Percentiles rank a stretch among this genome's conserved stretches.
These are phyloP conservation scores for Boulengeromyrus knoepffleri DNA, from an alignment of 2,113 vertebrate genomes.

Conservation along the genomic window DNA sequence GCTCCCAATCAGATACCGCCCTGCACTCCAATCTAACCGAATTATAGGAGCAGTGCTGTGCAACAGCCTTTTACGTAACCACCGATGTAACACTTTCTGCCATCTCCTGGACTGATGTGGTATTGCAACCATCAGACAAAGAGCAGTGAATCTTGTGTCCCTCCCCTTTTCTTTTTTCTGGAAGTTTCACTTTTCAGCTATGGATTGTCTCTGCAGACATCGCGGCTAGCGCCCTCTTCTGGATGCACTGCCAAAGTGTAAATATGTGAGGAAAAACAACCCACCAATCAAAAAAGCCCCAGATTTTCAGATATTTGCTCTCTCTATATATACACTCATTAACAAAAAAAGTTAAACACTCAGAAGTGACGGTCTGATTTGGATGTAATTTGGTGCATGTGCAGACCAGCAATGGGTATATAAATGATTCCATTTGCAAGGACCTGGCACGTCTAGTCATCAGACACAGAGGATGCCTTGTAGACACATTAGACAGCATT, in stretches of 20 bases:
- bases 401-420: too few species aligned
- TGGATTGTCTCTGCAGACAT: background rate
- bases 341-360: too few species aligned
- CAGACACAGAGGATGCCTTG: too few species aligned
- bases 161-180: background rate
- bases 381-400: too few species aligned
- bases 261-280: background rate
- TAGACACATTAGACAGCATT: too few species aligned
- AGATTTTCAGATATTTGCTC: background rate
- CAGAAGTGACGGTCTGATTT: too few species aligned
- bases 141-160: background rate
- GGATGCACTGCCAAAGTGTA: background rate
- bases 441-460: too few species aligned
- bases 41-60: background rate
- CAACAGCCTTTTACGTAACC: background rate
- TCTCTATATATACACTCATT: background rate
- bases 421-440: too few species aligned
- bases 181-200: slow-evolving; percentile 15
- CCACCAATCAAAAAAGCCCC: background rate
- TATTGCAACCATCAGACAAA: slow-evolving; percentile 16
- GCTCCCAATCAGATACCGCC: background rate
- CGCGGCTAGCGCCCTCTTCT: slow-evolving; percentile 12
- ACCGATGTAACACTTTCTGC: slow-evolving; percentile 1
- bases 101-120: slow-evolving; percentile 38
- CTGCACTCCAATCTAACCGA: background rate